phyloP scores from a whole-genome alignment of 2,888 invertebrate species.

The Nomada lathburiana region DNA sequence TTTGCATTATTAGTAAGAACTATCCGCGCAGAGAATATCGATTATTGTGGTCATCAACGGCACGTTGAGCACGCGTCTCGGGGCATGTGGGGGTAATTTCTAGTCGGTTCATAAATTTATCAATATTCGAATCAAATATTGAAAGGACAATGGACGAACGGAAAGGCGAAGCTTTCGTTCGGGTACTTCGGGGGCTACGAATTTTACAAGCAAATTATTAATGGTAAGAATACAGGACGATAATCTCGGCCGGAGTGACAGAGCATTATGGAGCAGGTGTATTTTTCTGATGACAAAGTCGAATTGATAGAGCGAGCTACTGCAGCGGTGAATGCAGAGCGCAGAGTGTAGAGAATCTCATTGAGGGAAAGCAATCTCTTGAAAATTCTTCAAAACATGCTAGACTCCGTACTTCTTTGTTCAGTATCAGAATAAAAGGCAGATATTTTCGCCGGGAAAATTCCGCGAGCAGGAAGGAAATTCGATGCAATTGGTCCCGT shows the following conservation, averaged over 20 bases:
- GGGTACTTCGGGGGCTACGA: too few species aligned
- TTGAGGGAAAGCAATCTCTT: constrained; percentile 3
- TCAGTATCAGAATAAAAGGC: background rate
- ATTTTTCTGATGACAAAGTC: background rate
- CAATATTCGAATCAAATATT: too few species aligned
- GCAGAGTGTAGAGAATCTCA: background rate
- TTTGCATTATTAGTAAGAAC: background rate
- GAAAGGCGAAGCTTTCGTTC: too few species aligned
- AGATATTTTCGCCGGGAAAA: background rate
- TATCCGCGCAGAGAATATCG: background rate
- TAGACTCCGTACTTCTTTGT: background rate
- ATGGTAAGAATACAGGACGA: too few species aligned
- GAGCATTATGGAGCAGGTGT: background rate
- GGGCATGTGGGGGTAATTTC: too few species aligned
- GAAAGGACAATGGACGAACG: too few species aligned
- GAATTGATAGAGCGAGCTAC: background rate
- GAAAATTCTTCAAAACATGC: constrained; percentile 12
- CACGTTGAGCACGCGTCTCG: background rate
- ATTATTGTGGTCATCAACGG: background rate
- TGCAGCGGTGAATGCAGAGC: too few species aligned
- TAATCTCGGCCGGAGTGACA: too few species aligned
- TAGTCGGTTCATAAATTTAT: background rate
- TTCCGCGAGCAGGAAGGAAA: background rate
- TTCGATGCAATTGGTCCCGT: background rate
- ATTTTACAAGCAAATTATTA: background rate